Evolutionary conservation across 2,797 vertebrate genomes (phyloP), one percentile per base, ranked within the genome.

Genomic region (Chaenodraco wilsoni): DNA sequence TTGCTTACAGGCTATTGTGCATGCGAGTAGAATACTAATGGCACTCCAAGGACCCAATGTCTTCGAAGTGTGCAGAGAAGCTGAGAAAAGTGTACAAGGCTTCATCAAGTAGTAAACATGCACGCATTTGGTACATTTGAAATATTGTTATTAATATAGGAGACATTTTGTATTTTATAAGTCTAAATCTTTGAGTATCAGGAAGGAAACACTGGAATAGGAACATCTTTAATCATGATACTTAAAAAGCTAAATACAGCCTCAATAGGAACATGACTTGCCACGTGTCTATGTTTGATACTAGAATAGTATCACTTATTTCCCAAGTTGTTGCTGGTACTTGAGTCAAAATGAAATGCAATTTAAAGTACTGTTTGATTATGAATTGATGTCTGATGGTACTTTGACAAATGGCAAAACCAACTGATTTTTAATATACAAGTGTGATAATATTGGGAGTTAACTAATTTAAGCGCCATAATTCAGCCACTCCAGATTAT

Each of bases 11-110:
- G 83, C 76, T 85, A 74, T 83, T 81, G 85, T 75, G 69, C 78
- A 73, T 69, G 84, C 85, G 90, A 80, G 76, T 70, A 61, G 92
- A 93, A 94, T 92, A 90, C 72, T 89, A 86, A 94, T 87, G 45
- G 70, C 9, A 72, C 74, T 81, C 73, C 33, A 76, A 81, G 63
- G 79, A 67, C 68, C 70, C 64, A 82, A 81, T 76, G 78, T 84
- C 86, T 90, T 37, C 33, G 33, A 37, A 37, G 77, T 88, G 67
- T 52, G 51, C 72, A 59, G 62, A 72, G 65, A 63, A 72, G 63
- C 79, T 49, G 56, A 71, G 61, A 65, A 74, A 81, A 74, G 60
- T 51, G 61, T 46, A 65, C 72, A 69, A 76, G 52, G 45, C 37
- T 56, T 74, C 65, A 54, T 74, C 72, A 59, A 58, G 49, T 49